Percentiles rank a stretch among this genome's conserved stretches.
Conservation (phyloP, 2,888 invertebrate species). For the Tenthredo scrophulariae region DNA sequence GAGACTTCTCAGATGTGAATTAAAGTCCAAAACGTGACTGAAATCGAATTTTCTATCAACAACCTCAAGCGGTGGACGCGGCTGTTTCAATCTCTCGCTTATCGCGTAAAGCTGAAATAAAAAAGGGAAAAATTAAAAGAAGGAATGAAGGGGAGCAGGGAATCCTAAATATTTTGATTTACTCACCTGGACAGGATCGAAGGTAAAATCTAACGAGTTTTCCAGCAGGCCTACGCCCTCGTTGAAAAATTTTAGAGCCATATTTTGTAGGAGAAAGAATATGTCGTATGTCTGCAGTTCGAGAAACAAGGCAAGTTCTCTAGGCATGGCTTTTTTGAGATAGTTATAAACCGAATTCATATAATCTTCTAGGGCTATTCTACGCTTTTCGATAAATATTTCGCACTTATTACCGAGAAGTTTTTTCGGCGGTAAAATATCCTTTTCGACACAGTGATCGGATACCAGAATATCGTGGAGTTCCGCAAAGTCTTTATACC, state of each 20-base stretch:
- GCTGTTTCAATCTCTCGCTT: constrained; percentile 91
- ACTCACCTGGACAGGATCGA: constrained; percentile 89
- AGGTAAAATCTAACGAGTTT: constrained; percentile 83
- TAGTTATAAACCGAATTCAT: constrained; percentile 88
- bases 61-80: constrained; percentile 90
- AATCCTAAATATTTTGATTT: not conserved
- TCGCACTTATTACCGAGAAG: constrained; percentile 94
- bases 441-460: constrained; percentile 90
- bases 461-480: constrained; percentile 91
- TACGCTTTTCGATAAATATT: constrained; percentile 91
- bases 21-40: constrained; percentile 94
- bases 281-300: constrained; percentile 95
- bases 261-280: constrained; percentile 89
- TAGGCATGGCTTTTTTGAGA: constrained; percentile 89
- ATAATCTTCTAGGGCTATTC: constrained; percentile 90
- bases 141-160: constrained; percentile 1
- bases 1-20: constrained; percentile 86
- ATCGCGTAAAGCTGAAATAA: constrained; percentile 91
- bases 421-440: constrained; percentile 95
- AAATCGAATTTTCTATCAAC: constrained; percentile 91
- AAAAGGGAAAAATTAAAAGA: not conserved
- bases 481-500: constrained; percentile 95
- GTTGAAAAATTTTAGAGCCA: constrained; percentile 89
- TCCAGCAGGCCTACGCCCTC: constrained; percentile 87
- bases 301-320: constrained; percentile 90